Conservation (phyloP, 2,888 invertebrate genomes). For the Rhimphoctona megacephalus region DNA sequence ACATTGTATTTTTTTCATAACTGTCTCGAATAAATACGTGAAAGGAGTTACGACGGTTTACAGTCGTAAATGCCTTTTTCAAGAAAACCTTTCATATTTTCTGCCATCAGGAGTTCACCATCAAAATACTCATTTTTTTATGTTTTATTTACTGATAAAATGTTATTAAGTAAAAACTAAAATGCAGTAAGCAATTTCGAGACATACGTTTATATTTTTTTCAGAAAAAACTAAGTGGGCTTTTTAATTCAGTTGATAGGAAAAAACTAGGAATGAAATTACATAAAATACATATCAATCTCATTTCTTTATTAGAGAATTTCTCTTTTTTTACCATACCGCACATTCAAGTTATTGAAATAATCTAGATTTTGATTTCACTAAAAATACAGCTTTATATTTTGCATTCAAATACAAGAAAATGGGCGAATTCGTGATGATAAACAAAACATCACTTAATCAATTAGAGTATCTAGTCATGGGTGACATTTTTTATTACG, state of each 20-base stretch:
- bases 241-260: background rate
- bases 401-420: conserved; percentile 6
- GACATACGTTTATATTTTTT: background rate
- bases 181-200: background rate
- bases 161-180: background rate
- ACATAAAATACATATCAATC: background rate
- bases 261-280: background rate
- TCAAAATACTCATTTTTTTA: background rate
- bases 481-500: background rate
- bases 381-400: conserved; percentile 43
- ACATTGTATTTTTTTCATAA: background rate
- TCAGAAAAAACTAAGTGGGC: background rate
- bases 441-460: background rate
- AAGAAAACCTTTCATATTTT: background rate
- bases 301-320: conserved; percentile 56
- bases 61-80: background rate
- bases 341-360: conserved; percentile 30
- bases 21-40: background rate
- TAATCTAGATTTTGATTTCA: conserved; percentile 51
- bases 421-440: background rate
- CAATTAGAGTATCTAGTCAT: background rate
- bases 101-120: background rate
- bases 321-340: conserved; percentile 26
- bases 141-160: background rate
- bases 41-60: background rate